A percentile compares a stretch with the other conserved stretches of the same genome.
Conservation (phyloP, 2,888 invertebrate genomes). For the Alloscopus bannaensis region DNA sequence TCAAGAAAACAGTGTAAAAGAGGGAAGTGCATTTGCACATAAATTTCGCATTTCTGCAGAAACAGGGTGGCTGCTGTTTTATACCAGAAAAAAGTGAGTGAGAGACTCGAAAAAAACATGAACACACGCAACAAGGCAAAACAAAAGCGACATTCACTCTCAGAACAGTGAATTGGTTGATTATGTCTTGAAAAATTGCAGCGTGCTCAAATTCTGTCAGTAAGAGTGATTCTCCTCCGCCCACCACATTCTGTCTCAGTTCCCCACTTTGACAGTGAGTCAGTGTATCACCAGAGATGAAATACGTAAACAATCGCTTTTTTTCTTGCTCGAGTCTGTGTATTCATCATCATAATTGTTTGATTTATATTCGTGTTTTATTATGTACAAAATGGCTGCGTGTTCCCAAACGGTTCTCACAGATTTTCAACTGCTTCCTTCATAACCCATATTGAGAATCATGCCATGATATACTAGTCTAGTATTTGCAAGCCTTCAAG, state of each 20-base stretch:
- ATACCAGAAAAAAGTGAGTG: not conserved
- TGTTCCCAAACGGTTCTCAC: not conserved
- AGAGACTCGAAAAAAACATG: not conserved
- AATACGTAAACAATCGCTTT: not conserved
- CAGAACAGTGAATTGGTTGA: no score
- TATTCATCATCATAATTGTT: not conserved
- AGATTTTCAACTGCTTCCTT: not conserved
- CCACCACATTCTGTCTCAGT: not conserved
- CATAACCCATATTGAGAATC: not conserved
- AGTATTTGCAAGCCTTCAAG: not conserved
- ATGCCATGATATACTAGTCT: not conserved
- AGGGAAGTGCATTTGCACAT: slow-evolving; percentile 1
- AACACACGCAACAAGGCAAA: not conserved
- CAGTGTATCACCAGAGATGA: not conserved
- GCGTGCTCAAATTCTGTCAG: not conserved
- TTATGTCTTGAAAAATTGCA: not conserved
- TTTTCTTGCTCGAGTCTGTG: no score
- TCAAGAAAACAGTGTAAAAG: not conserved
- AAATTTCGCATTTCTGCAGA: not conserved
- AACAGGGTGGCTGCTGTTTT: not conserved
- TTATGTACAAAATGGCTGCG: not conserved
- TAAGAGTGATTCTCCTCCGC: not conserved
- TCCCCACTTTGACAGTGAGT: not conserved
- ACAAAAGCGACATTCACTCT: not conserved
- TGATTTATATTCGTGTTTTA: not conserved